A percentile compares a stretch with the other conserved stretches of the same genome.
phyloP scores from a whole-genome alignment of 2,113 vertebrate genomes.

The Micromys minutus region DNA sequence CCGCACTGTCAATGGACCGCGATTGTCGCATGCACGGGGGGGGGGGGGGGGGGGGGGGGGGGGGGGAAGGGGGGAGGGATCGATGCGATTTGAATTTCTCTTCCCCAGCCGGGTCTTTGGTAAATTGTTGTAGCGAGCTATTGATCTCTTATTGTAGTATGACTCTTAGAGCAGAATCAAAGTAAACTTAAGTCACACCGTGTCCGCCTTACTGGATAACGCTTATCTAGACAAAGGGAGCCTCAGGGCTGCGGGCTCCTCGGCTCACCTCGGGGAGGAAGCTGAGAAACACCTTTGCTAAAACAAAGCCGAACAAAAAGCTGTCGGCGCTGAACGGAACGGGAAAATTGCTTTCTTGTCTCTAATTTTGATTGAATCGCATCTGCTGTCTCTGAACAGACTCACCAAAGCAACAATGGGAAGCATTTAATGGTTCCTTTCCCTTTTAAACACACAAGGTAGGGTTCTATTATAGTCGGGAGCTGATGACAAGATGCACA shows the following conservation, averaged over 20 bases:
- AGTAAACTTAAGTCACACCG: constrained; percentile 82
- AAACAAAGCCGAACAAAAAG: constrained; percentile 75
- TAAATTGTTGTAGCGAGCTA: constrained; percentile 85
- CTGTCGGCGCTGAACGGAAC: constrained; percentile 71
- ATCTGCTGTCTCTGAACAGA: constrained; percentile 73
- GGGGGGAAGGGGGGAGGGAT: constrained; percentile 48
- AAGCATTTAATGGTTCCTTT: constrained; percentile 80
- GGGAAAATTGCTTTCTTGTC: constrained; percentile 82
- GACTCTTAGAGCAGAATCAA: constrained; percentile 82
- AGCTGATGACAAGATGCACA: neutral
- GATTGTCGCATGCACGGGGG: neutral
- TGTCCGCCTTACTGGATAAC: constrained; percentile 82
- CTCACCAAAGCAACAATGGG: constrained; percentile 76
- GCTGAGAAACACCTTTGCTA: constrained; percentile 73
- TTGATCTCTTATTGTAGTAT: constrained; percentile 85
- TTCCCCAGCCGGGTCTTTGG: constrained; percentile 77
- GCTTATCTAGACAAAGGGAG: constrained; percentile 85
- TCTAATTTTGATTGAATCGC: constrained; percentile 85
- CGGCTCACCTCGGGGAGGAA: constrained; percentile 75
- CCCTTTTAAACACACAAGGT: neutral
- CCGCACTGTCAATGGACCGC: constrained; percentile 52
- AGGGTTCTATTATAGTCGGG: neutral
- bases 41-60: neutral
- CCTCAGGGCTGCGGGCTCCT: neutral
- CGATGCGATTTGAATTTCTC: constrained; percentile 86